Conservation (phyloP, 2,113 vertebrate species). For the Crocuta crocuta region DNA sequence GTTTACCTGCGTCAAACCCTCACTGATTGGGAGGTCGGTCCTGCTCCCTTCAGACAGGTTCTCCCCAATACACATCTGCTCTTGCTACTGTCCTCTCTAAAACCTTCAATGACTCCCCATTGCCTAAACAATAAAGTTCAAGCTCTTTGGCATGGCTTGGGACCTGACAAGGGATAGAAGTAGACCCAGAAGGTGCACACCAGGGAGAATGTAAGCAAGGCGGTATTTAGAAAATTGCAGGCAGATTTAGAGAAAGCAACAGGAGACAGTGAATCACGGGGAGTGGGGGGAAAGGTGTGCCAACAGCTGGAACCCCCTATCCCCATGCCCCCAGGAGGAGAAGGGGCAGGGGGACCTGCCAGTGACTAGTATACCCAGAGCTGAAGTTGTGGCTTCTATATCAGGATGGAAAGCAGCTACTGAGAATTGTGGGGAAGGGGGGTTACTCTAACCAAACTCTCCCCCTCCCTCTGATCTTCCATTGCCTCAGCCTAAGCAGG, state of each 20-base stretch:
- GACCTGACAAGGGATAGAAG: background rate
- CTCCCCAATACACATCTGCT: background rate
- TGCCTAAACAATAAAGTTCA: background rate
- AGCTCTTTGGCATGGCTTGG: background rate
- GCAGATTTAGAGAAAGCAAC: background rate
- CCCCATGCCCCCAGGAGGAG: background rate
- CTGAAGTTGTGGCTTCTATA: background rate
- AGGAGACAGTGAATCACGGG: background rate
- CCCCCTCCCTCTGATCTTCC: background rate
- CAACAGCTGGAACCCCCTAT: background rate
- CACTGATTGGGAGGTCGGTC: background rate
- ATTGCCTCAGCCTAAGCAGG: background rate
- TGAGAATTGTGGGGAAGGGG: rapidly evolving
- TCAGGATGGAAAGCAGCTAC: background rate
- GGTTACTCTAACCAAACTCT: background rate
- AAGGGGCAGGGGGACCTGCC: background rate
- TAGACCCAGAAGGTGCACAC: background rate
- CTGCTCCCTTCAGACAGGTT: background rate
- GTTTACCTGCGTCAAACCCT: background rate
- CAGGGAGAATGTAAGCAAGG: background rate
- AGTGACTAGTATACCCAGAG: too few relatives aligned
- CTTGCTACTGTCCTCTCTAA: background rate
- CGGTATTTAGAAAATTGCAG: background rate
- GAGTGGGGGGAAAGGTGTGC: background rate
- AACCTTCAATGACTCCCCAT: background rate